Evolutionary conservation across 2,113 vertebrate species (phyloP), one percentile per base, ranked within the genome.

Genomic region (Gnathonemus echidnorhynchus): DNA sequence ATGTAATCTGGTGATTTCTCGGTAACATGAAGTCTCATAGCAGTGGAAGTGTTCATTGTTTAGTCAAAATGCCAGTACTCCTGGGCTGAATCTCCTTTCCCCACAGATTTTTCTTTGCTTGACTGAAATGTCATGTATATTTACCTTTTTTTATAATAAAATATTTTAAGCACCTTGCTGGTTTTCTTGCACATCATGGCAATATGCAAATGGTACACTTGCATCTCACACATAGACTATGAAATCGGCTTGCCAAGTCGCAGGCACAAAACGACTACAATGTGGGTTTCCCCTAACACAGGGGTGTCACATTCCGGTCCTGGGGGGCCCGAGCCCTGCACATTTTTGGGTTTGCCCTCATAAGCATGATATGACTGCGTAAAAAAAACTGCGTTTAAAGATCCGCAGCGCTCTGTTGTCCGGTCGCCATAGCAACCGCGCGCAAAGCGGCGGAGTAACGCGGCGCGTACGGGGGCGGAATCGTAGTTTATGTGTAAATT

Each of bases 1-100:
- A 86, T 88, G 91, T 89, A 58, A 89, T 58, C 19, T 10, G 88
- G 24, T 74, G 10, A 50, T 53, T 87, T 87, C 9, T 46, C 46
- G 0, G 9, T 49, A 27, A 86, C n/a, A 19, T 21, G 17, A 45
- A 13, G 13, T 35, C 10, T 74, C 1, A 39, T 39, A 6, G 70
- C 70, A 39, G 35, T 77, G 1, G 3, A 15, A 15, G 35, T 39
- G 1, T 80, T 42, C 35, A 7, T 80, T 35, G 70, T 77, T 42
- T 80, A 80, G 74, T 80, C 11, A 80, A 80, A 80, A 42, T 19
- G 17, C 35, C 74, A 80, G 31, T 7, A 80, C 35, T 39, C 1
- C 13, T 7, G 35, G 31, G 6, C 6, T 80, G 74, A 80, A 80
- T 42, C 35, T 39, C 70, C 70, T 35, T 31, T 39, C 31, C 70